Base-by-base conservation (phyloP, 2,113 vertebrate genomes). In the Petaurus breviceps region DNA sequence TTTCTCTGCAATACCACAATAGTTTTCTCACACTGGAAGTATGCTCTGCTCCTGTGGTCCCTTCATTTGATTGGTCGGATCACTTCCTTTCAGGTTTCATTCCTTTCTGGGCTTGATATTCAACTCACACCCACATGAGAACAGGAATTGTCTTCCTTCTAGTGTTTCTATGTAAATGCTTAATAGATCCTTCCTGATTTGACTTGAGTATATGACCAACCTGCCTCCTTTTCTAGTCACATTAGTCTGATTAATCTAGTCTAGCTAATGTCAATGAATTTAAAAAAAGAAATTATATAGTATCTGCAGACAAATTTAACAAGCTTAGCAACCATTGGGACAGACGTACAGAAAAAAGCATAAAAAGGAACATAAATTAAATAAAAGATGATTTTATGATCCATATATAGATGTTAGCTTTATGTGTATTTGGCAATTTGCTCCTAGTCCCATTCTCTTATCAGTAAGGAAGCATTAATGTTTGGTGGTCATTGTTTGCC, bases 311-410 rank as follows among this genome's bases (percentile, higher is more conserved):
- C n/a, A 96, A 61, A 93, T 8, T 91, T 51, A 31, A 4, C 22
- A 93, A 51, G 19, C 47, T 61, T 91, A 94, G 49, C 55, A 93
- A n/a, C 47, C 12, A 90, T 94, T 94, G 4, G 47, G 54, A 52
- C 0, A 51, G 11, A 89, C 37, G 28, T 53, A 16, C 25, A 90
- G 51, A 95, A 92, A 68, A 61, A 57, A 25, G 24, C 23, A 7
- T 77, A 22, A 7, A 77, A 77, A 77, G n/a, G 57, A 61, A 1
- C 43, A 26, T 24, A 14, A 5, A n/a, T n/a, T 77, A 43, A 49
- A 16, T 47, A 50, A 8, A 46, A 25, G 24, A 55, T 51, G n/a
- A 53, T 14, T 94, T 96, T 46, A 24, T 95, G 77, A 57, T 47
- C 26, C 11, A 57, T 57, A 12, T 92, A 3, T 61, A 61, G 43